Evolutionary conservation across 2,888 invertebrate genomes (phyloP).

Genomic region (Eristalinus sepulchralis): DNA sequence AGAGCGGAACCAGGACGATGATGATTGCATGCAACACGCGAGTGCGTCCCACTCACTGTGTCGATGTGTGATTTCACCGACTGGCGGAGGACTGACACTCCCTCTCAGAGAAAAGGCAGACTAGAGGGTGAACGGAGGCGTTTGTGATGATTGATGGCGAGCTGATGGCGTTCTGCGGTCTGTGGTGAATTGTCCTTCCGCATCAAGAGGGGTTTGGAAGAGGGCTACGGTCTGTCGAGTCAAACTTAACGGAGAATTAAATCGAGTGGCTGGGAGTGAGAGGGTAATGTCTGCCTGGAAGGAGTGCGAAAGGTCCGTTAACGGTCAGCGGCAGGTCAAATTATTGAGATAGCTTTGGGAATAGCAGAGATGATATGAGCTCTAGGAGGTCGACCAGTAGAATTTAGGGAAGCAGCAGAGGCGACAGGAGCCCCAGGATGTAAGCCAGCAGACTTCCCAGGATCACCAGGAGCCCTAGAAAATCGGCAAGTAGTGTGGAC

Average conservation of each 20-base stretch:
- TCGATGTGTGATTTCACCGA: neutral
- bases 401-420: neutral
- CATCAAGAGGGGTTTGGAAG: neutral
- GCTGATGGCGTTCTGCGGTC: slow-evolving; percentile 16
- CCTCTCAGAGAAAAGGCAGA: neutral
- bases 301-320: neutral
- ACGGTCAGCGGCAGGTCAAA: neutral
- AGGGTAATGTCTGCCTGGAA: neutral
- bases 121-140: neutral
- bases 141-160: slow-evolving; percentile 23
- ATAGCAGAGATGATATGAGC: too few relatives aligned
- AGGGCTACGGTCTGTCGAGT: neutral
- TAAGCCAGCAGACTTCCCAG: too few relatives aligned
- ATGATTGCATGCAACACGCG: neutral
- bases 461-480: too few relatives aligned
- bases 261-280: neutral
- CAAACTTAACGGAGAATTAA: neutral
- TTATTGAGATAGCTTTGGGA: neutral
- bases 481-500: too few relatives aligned
- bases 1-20: neutral
- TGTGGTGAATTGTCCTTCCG: neutral
- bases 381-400: too few relatives aligned
- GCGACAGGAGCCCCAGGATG: too few relatives aligned
- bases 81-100: neutral
- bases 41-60: neutral